Base-by-base conservation (phyloP, 2,113 vertebrate species). In the Pelodiscus sinensis region DNA sequence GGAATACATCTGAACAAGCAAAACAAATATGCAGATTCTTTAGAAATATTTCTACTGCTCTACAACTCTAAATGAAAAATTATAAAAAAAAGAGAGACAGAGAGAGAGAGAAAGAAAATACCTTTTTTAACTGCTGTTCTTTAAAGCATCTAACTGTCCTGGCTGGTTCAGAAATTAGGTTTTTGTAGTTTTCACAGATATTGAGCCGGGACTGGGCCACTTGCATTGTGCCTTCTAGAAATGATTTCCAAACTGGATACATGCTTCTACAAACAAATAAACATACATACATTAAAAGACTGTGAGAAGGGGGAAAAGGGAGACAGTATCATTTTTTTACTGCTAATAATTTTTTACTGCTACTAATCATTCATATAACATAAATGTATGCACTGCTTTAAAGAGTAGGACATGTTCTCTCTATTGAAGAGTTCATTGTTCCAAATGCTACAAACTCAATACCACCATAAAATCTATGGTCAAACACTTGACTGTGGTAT, bases 121-220 rank as follows among this genome's bases (percentile, higher is more conserved):
- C 99, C 99, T 99, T 99, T 95, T 99, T 99, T 86, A 99, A 97
- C 84, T 99, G 99, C 97, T 99, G 99, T 65, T 99, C 99, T 97
- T 99, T 99, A 96, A 99, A 99, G 94, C 99, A 98, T 97, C 99
- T 97, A n/a, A 99, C 98, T 14, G 98, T 99, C 97, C 99, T 99
- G 88, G 99, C 99, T 3, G 99, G 99, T 65, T 99, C 99, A 1
- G 99, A 99, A 96, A 99, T 98, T 88, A 99, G 98, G 89, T 98
- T 99, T 97, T 99, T 99, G 96, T 99, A 99, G 97, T 99, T 99
- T 93, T 99, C 99, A 55, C 99, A 99, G 95, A 99, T 99, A 71
- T 98, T 99, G 96, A 99, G 99, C 82, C 99, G 98, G 80, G 99
- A 99, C 54, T 99, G 99, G 92, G 99, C 99, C 97, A 99, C 99